Percentiles rank a stretch among this genome's conserved stretches.
Evolutionary conservation across 2,113 vertebrate species (phyloP).

Genomic region (Enhydra lutris): DNA sequence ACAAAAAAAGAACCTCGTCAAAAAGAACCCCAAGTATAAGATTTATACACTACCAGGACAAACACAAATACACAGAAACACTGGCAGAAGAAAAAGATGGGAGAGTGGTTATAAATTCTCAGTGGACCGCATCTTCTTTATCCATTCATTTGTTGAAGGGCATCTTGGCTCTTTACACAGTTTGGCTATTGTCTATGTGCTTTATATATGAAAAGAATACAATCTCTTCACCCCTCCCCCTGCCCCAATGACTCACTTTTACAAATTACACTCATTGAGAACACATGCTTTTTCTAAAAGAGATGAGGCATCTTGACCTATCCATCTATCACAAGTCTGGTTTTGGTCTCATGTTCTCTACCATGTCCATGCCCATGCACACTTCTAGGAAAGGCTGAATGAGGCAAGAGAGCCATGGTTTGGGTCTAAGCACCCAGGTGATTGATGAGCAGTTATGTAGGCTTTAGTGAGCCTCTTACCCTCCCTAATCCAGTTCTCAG

Average conservation of each 20-base stretch:
- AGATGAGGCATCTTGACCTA: not conserved
- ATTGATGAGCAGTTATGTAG: not conserved
- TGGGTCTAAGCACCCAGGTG: not conserved
- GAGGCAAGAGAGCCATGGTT: rapidly evolving
- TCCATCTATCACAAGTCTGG: not conserved
- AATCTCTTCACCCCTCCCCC: not conserved
- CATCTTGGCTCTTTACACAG: too few species aligned
- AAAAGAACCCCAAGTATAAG: too few species aligned
- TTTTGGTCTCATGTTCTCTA: not conserved
- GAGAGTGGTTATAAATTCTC: too few species aligned
- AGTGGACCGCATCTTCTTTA: too few species aligned
- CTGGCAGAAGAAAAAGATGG: too few species aligned
- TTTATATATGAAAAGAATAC: not conserved
- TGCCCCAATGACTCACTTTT: not conserved
- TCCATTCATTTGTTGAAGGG: too few species aligned
- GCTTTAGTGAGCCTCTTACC: not conserved
- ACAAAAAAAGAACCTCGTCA: too few species aligned
- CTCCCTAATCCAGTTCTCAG: not conserved
- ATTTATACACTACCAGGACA: too few species aligned
- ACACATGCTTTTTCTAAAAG: not conserved
- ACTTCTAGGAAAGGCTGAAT: not conserved
- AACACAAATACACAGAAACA: too few species aligned
- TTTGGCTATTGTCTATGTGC: not conserved
- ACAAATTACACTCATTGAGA: not conserved
- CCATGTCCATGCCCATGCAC: rapidly evolving